These are phyloP conservation scores for Rhogogaster chlorosoma DNA, from an alignment of 2,888 invertebrate species.

Conservation along the genomic window DNA sequence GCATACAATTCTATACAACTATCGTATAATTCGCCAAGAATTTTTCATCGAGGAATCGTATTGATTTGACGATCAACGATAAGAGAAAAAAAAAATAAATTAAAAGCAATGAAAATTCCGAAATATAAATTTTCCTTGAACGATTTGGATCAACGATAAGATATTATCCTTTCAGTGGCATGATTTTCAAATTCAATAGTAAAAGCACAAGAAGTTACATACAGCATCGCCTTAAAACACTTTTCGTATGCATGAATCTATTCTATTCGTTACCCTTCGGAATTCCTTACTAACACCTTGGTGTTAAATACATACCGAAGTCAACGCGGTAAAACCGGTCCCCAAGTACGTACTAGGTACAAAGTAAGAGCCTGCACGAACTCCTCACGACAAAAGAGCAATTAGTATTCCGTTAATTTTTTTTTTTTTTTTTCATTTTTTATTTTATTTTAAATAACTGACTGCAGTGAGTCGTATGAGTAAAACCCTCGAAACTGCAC, in stretches of 20 bases:
- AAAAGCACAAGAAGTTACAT: too few species aligned
- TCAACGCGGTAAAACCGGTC: slow-evolving; percentile 16
- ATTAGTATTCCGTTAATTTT: neutral
- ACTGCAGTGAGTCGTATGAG: neutral
- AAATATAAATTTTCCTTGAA: too few species aligned
- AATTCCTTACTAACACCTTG: slow-evolving; percentile 15
- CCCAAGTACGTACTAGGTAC: slow-evolving; percentile 4
- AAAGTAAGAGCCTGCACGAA: slow-evolving; percentile 11
- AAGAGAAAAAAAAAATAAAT: too few species aligned
- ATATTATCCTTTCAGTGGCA: neutral
- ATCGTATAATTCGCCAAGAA: too few species aligned
- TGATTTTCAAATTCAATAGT: neutral
- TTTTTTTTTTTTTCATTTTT: neutral
- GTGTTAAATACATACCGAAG: slow-evolving; percentile 23
- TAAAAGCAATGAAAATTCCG: too few species aligned
- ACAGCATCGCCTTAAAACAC: neutral
- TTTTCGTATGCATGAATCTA: neutral
- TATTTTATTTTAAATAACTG: neutral
- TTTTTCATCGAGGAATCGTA: too few species aligned
- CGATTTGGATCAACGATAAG: neutral
- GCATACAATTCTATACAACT: too few species aligned
- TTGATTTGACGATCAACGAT: too few species aligned
- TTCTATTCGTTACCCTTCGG: slow-evolving; percentile 23
- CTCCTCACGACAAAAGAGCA: neutral
- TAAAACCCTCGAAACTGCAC: neutral